phyloP scores from a whole-genome alignment of 1,140 invertebrate species.

The Pteromalus puparum region DNA sequence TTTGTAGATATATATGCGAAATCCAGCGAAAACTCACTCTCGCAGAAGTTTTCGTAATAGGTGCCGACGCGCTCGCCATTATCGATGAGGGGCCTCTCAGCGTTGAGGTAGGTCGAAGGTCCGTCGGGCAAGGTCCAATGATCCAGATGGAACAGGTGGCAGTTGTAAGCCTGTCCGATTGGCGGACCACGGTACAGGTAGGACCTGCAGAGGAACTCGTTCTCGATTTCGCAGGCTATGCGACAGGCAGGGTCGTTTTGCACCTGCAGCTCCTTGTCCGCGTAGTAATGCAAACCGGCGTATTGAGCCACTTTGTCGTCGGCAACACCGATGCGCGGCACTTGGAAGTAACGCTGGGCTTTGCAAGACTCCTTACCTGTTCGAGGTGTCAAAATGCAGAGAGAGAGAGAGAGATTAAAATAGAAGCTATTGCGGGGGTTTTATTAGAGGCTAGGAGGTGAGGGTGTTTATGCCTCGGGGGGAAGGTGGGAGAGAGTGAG shows the following conservation, averaged over 20 bases:
- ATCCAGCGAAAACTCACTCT: slow-evolving; percentile 75
- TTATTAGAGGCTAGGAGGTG: no score
- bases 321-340: slow-evolving; percentile 90
- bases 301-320: slow-evolving; percentile 94
- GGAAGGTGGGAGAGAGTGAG: neutral
- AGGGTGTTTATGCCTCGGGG: no score
- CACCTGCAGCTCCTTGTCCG: slow-evolving; percentile 91
- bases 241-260: slow-evolving; percentile 89
- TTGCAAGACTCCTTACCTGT: slow-evolving; percentile 87
- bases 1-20: no score
- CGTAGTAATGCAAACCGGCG: slow-evolving; percentile 93
- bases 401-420: neutral
- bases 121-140: slow-evolving; percentile 94
- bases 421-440: no score
- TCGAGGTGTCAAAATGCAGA: no score
- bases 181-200: slow-evolving; percentile 89
- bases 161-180: slow-evolving; percentile 87
- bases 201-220: slow-evolving; percentile 94
- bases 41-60: slow-evolving; percentile 93
- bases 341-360: slow-evolving; percentile 84
- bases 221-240: slow-evolving; percentile 93
- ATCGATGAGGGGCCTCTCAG: slow-evolving; percentile 91
- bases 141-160: slow-evolving; percentile 93
- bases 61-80: slow-evolving; percentile 91
- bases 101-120: slow-evolving; percentile 91